Evolutionary conservation across 2,888 invertebrate species (phyloP), one percentile per base, ranked within the genome.

Genomic region (Lepeophtheirus nordmannii): DNA sequence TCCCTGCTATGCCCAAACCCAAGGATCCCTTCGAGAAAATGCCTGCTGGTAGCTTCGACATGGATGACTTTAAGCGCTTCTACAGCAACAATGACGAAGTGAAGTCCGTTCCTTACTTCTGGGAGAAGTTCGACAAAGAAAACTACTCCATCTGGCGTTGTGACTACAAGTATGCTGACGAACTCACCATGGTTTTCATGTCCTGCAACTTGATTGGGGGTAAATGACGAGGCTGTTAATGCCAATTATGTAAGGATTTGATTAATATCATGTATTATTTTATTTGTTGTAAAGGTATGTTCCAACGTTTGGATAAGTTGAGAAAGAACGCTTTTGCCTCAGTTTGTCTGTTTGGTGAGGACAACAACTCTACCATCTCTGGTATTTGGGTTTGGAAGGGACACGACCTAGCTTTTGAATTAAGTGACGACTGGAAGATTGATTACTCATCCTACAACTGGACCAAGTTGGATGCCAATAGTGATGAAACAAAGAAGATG

Each of bases 341-440:
- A 12, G 85, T 89, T 71, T 87, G 89, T 74, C 81, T 98, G 68
- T 97, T 96, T 77, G 97, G 98, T 37, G 81, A 81, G 64, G 91
- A 96, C 79, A 86, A 90, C 77, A 82, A 93, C 79, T 91, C 87
- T 75, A 82, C 85, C 73, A 97, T 98, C 77, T 90, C 91, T 58
- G 98, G 96, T 69, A 80, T 98, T 74, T 99, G 97, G 97, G 84
- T 96, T 71, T 99, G 97, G 97, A 85, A 88, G 75, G 97, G 97
- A 20, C 90, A 89, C 65, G 87, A 90, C 23, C 83, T 98, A 67
- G 96, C 87, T 71, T 98, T 98, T 74, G 74, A 87, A 82, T 80
- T 92, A 70, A 83, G 83, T 69, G 85, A 88, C 39, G 94, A 97
- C 78, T 94, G 94, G 90, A 87, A 90, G 79, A 83, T 94, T 64